phyloP scores from a whole-genome alignment of 2,113 vertebrate genomes.

The Silurus glanis region DNA sequence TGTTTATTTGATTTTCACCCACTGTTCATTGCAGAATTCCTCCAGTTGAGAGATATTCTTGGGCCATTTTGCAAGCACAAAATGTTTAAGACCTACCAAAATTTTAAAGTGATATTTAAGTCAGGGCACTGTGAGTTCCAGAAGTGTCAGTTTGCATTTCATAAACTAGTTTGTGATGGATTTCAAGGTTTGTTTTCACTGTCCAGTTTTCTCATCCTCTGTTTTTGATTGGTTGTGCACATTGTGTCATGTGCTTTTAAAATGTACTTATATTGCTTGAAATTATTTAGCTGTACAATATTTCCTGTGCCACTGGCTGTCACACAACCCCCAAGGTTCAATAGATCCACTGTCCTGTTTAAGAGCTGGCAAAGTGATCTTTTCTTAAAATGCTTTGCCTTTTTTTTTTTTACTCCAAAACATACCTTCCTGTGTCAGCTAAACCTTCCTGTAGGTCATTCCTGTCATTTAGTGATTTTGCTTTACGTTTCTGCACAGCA shows the following conservation, averaged over 20 bases:
- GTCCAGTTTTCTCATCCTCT: background rate
- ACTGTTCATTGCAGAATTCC: background rate
- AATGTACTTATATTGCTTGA: background rate
- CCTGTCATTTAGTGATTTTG: background rate
- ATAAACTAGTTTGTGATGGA: background rate
- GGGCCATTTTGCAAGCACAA: background rate
- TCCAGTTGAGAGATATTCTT: background rate
- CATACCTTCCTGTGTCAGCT: background rate
- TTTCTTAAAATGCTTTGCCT: background rate
- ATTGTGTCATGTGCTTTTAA: background rate
- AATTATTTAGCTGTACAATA: background rate
- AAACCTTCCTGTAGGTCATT: background rate
- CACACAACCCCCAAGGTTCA: background rate
- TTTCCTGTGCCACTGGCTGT: background rate
- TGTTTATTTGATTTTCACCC: constrained; percentile 7
- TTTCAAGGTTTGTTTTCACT: background rate
- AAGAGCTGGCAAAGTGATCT: background rate
- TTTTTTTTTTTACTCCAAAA: background rate
- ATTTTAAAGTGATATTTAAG: background rate
- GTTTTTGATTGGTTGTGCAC: background rate
- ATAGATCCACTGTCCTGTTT: background rate
- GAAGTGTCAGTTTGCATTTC: background rate
- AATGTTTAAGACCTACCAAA: background rate
- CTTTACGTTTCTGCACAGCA: background rate
- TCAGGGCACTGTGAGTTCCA: background rate